Percentiles rank a stretch among this genome's conserved stretches.
phyloP scores from a whole-genome alignment of 2,113 vertebrate species.

The Aegotheles bennettii region DNA sequence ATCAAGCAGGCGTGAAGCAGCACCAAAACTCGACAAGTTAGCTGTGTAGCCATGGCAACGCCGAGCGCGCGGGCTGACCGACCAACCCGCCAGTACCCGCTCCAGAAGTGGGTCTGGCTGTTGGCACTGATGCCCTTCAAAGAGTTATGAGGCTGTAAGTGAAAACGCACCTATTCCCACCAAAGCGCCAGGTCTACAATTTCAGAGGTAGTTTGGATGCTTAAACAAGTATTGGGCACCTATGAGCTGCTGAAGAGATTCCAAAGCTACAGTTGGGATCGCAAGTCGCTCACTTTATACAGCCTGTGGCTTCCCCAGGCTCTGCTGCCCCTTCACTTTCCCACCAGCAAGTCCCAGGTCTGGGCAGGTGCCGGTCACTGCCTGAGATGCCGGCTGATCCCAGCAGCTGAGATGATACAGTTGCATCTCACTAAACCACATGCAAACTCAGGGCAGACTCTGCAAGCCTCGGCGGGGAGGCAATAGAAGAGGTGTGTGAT shows the following conservation, averaged over 20 bases:
- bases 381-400: fast-evolving
- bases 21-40: background rate
- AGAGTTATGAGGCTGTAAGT: background rate
- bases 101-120: background rate
- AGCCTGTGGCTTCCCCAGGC: background rate
- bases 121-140: too few relatives aligned
- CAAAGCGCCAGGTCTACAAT: background rate
- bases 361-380: background rate
- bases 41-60: background rate
- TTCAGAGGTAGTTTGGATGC: background rate
- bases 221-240: background rate
- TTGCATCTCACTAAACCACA: background rate
- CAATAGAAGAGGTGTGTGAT: background rate
- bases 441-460: fast-evolving
- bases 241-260: background rate
- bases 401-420: background rate
- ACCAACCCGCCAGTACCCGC: fast-evolving
- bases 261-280: fast-evolving
- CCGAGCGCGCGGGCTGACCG: fast-evolving
- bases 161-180: background rate
- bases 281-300: fast-evolving
- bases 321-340: background rate
- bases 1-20: background rate
- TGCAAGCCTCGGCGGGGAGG: fast-evolving
- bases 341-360: background rate